phyloP scores from a whole-genome alignment of 2,113 vertebrate genomes.

The Prochilodus magdalenae region DNA sequence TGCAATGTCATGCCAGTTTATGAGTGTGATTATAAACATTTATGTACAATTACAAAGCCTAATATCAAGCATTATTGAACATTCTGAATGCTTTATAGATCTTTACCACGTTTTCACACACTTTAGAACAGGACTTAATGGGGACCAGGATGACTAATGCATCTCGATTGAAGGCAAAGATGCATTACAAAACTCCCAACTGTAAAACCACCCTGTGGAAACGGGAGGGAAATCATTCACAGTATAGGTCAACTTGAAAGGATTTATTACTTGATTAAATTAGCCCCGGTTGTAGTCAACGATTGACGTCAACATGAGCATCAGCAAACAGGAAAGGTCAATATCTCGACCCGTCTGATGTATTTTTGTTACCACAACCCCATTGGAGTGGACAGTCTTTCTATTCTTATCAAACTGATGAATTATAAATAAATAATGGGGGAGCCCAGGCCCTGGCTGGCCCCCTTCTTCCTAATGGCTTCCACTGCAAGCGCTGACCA shows the following conservation, averaged over 20 bases:
- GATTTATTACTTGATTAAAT: conserved; percentile 6
- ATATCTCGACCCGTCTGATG: not conserved
- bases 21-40: no score
- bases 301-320: not conserved
- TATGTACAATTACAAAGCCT: no score
- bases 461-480: conserved; percentile 28
- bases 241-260: not conserved
- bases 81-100: no score
- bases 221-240: not conserved
- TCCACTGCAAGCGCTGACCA: conserved; percentile 2
- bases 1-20: no score
- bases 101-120: not conserved
- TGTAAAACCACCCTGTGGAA: not conserved
- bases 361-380: not conserved
- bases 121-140: not conserved
- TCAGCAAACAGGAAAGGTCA: not conserved
- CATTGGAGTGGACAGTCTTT: not conserved
- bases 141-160: not conserved
- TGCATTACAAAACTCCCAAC: not conserved
- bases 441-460: not conserved
- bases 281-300: not conserved
- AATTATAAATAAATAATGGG: conserved; percentile 24
- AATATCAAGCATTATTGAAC: no score
- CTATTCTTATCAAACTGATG: not conserved
- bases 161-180: not conserved